These are phyloP conservation scores for Tanytarsus gracilentus DNA, from an alignment of 2,888 invertebrate species.

Conservation along the genomic window DNA sequence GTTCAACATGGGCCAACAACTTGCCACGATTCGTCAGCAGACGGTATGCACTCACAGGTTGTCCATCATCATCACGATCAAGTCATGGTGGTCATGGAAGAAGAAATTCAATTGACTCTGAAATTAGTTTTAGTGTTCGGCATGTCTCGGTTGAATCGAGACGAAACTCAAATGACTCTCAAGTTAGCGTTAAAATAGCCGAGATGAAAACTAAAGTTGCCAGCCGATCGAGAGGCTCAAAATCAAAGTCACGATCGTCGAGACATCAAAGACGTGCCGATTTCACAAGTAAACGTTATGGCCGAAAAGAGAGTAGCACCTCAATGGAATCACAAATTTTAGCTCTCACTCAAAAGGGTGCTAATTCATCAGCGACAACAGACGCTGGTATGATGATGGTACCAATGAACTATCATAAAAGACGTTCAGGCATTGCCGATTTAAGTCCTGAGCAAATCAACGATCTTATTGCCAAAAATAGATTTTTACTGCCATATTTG, in stretches of 20 bases:
- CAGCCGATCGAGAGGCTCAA: slow-evolving; percentile 44
- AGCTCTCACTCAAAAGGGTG: slow-evolving; percentile 38
- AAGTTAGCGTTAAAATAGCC: slow-evolving; percentile 69
- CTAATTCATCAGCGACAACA: slow-evolving; percentile 5
- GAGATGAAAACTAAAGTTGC: slow-evolving; percentile 70
- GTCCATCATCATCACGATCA: slow-evolving; percentile 43
- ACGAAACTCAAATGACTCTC: slow-evolving; percentile 80
- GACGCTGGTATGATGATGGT: slow-evolving; percentile 1
- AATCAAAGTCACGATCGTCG: slow-evolving; percentile 24
- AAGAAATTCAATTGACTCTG: slow-evolving; percentile 56
- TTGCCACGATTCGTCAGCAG: slow-evolving; percentile 77
- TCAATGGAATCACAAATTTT: slow-evolving; percentile 70
- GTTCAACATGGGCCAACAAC: slow-evolving; percentile 87
- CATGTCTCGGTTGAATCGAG: slow-evolving; percentile 80
- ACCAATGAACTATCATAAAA: neutral
- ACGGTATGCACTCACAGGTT: slow-evolving; percentile 67
- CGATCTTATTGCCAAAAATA: slow-evolving; percentile 30
- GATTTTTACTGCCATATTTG: slow-evolving; percentile 42
- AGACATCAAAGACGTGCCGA: slow-evolving; percentile 39
- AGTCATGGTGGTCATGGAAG: slow-evolving; percentile 49
- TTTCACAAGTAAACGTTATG: slow-evolving; percentile 38
- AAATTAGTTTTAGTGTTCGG: slow-evolving; percentile 67
- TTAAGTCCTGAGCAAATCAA: slow-evolving; percentile 38
- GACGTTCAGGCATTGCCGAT: slow-evolving; percentile 31
- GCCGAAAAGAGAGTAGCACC: slow-evolving; percentile 56